These are phyloP conservation scores for Hirtodrosophila duncani DNA, from an alignment of 2,888 invertebrate genomes.

Conservation along the genomic window DNA sequence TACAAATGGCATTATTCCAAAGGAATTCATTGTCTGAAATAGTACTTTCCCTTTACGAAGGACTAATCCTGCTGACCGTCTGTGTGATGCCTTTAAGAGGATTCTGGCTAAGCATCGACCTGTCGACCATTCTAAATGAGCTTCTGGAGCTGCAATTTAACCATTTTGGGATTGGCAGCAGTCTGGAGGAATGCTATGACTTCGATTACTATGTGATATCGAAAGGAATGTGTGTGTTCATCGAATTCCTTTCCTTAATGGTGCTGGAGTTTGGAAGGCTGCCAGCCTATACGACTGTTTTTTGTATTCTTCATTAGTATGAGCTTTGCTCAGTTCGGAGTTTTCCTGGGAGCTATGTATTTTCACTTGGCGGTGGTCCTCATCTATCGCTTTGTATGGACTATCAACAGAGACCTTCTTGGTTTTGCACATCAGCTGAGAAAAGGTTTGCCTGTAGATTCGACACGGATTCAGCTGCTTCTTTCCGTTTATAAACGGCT, in stretches of 20 bases:
- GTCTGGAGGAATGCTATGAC: not conserved
- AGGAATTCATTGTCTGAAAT: slow-evolving; percentile 7
- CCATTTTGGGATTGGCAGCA: not conserved
- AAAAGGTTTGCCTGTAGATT: not conserved
- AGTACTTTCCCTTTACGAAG: not conserved
- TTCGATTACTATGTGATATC: slow-evolving; percentile 18
- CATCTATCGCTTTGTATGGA: slow-evolving; percentile 29
- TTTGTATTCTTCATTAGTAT: not conserved
- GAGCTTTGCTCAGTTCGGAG: slow-evolving; percentile 3
- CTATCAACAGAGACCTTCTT: slow-evolving; percentile 21
- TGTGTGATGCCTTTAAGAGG: not conserved
- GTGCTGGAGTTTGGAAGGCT: slow-evolving; percentile 8
- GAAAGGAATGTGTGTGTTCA: no score
- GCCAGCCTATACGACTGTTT: not conserved
- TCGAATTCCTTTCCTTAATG: not conserved
- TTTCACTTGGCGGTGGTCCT: slow-evolving; percentile 13
- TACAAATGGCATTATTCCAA: slow-evolving; percentile 7
- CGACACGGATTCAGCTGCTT: not conserved
- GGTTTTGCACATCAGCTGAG: slow-evolving; percentile 9
- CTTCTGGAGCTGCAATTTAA: slow-evolving; percentile 4
- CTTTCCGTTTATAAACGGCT: slow-evolving; percentile 8
- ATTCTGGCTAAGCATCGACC: not conserved
- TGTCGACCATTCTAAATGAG: slow-evolving; percentile 14
- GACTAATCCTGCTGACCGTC: not conserved
- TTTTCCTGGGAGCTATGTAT: slow-evolving; percentile 8